Base-by-base conservation (phyloP, 2,888 invertebrate species). In the Auanema freiburgensis region DNA sequence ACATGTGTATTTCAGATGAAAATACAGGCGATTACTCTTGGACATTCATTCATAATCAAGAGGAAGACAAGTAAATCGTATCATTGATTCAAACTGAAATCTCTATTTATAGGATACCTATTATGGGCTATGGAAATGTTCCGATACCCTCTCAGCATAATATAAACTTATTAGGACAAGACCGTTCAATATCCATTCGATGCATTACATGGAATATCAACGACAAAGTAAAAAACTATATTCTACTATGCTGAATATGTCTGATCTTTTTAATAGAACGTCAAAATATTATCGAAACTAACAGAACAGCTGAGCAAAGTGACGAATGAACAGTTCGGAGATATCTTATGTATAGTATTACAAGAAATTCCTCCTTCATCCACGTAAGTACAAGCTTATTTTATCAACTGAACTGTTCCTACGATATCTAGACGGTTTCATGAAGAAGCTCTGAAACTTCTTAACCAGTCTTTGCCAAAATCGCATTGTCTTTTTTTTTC, bases 321-420 rank as follows among this genome's bases (percentile, higher is more conserved):
- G 5, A 11, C 61, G 51, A 64, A 67, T 72, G 62, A 52, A 60
- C 59, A 24, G 60, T 56, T 79, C 44, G 79, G 74, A 14, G 79
- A 79, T 25, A 57, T 81, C 0, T 58, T 81, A 12, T 75, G 76
- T 42, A 69, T 81, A 10, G 77, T 79, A 0, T 54, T 81, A 33
- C 81, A 81, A 53, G 81, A 81, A 56, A 71, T 81, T 18, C 79
- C 80, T 2, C 60, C 80, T 0, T 70, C 77, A 18, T 77, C 78
- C 6, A 58, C 72, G 81, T 81, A 24, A 61, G 67, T 61, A 54
- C 11, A 10, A n/a, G n/a, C n/a, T 14, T 21, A 33, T 25, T 23
- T 58, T 6, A 24, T 44, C 18, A 18, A 44, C 12, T 46, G 14
- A 18, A 14, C 12, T 18, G 51, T 16, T 55, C 14, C 21, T n/a